These are phyloP conservation scores for Bolinopsis microptera DNA, from an alignment of 37 sponge, comb jelly and placozoan species.

Conservation along the genomic window DNA sequence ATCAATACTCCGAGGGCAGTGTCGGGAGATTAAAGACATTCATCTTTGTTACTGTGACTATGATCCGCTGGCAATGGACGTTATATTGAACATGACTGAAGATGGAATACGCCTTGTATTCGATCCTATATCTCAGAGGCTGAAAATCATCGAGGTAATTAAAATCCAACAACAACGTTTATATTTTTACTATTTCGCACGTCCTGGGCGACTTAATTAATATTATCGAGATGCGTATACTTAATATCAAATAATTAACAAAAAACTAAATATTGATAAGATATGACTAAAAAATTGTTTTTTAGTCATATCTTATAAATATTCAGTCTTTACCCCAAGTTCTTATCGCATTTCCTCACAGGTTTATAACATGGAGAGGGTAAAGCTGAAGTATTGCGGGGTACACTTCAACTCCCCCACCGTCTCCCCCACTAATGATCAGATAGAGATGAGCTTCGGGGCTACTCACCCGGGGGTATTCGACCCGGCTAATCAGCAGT, in stretches of 20 bases:
- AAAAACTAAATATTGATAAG: too few species aligned
- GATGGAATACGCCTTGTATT: conserved; percentile 84
- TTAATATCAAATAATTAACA: too few species aligned
- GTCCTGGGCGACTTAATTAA: too few species aligned
- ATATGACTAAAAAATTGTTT: too few species aligned
- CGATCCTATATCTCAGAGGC: conserved; percentile 81
- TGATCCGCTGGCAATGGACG: conserved; percentile 80
- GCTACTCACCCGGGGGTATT: conserved; percentile 81
- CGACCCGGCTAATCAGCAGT: conserved; percentile 73
- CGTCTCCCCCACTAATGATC: conserved; percentile 77
- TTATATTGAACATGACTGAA: conserved; percentile 78
- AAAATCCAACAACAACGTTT: too few species aligned
- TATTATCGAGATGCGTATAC: too few species aligned
- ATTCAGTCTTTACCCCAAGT: too few species aligned
- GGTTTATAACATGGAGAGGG: conserved; percentile 79
- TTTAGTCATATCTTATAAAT: too few species aligned
- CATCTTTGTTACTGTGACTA: conserved; percentile 80
- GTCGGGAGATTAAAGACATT: conserved; percentile 68
- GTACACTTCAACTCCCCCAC: conserved; percentile 79
- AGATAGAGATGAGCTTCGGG: conserved; percentile 84
- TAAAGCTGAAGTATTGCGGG: conserved; percentile 85
- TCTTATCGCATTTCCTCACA: too few species aligned
- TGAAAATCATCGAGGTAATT: conserved; percentile 93
- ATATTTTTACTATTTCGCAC: too few species aligned
- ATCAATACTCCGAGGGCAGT: conserved; percentile 74